phyloP scores from a whole-genome alignment of 2,797 vertebrate species.

The Sarcoramphus papa region DNA sequence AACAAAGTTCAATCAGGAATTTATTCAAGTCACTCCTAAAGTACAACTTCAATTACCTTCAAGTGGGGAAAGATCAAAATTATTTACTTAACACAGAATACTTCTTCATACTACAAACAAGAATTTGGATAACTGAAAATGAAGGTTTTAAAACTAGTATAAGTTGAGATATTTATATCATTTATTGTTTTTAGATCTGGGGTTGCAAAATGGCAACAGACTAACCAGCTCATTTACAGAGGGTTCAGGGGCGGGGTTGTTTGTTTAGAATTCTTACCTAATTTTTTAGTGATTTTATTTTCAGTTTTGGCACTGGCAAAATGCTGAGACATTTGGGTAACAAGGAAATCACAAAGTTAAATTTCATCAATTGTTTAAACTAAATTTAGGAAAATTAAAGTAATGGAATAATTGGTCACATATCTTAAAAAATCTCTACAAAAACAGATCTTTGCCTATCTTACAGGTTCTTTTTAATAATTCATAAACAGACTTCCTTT shows the following conservation, averaged over 20 bases:
- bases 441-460: background rate
- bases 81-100: background rate
- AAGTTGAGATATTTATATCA: background rate
- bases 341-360: background rate
- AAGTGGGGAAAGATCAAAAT: background rate
- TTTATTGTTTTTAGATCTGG: background rate
- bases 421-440: background rate
- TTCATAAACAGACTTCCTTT: background rate
- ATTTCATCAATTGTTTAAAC: background rate
- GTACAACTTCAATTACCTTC: background rate
- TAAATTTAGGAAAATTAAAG: background rate
- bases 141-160: background rate
- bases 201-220: background rate
- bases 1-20: background rate
- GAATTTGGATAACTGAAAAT: background rate
- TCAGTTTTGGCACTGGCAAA: background rate
- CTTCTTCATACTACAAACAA: background rate
- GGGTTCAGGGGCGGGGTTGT: rapidly evolving
- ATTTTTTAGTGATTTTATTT: background rate
- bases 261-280: background rate
- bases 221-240: background rate
- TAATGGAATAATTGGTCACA: background rate
- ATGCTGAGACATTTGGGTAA: background rate
- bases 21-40: background rate
- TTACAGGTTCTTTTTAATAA: background rate